Evolutionary conservation across 2,888 invertebrate species (phyloP).

Genomic region (Callyntrura sp.): DNA sequence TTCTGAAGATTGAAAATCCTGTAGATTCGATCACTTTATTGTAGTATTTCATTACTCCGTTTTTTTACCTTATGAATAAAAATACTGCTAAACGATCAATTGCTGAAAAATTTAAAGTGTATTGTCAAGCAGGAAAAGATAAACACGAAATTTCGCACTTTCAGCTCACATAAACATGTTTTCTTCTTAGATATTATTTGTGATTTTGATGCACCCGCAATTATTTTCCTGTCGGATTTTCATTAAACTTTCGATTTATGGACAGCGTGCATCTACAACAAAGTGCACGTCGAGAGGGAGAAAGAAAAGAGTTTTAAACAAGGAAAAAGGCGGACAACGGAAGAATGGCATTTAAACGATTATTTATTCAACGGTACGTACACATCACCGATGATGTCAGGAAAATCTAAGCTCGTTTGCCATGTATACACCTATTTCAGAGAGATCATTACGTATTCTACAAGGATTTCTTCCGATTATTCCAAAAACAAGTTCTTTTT

Average conservation of each 20-base stretch:
- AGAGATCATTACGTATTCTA: conserved; percentile 71
- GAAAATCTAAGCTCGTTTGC: neutral
- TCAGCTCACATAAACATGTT: too few species aligned
- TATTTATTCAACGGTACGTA: conserved; percentile 48
- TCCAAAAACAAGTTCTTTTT: conserved; percentile 67
- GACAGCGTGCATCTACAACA: too few species aligned
- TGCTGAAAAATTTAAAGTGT: too few species aligned
- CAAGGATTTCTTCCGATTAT: conserved; percentile 55
- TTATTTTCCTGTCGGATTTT: too few species aligned
- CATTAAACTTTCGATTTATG: too few species aligned
- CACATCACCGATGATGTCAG: conserved; percentile 9
- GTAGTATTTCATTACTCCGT: conserved; percentile 47
- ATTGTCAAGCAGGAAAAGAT: too few species aligned
- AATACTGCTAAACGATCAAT: too few species aligned
- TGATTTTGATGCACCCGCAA: too few species aligned
- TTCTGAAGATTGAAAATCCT: neutral
- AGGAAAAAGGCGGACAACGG: conserved; percentile 29
- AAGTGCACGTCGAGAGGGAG: too few species aligned
- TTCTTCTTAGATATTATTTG: too few species aligned
- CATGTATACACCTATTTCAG: conserved; percentile 65
- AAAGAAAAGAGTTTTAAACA: neutral
- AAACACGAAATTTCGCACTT: too few species aligned
- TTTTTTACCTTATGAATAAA: too few species aligned
- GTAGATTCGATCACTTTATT: conserved; percentile 66
- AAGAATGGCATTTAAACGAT: conserved; percentile 22